Percentiles rank a stretch among this genome's conserved stretches.
Conservation (phyloP, 2,888 invertebrate species). For the Hydrotaea diabolus region DNA sequence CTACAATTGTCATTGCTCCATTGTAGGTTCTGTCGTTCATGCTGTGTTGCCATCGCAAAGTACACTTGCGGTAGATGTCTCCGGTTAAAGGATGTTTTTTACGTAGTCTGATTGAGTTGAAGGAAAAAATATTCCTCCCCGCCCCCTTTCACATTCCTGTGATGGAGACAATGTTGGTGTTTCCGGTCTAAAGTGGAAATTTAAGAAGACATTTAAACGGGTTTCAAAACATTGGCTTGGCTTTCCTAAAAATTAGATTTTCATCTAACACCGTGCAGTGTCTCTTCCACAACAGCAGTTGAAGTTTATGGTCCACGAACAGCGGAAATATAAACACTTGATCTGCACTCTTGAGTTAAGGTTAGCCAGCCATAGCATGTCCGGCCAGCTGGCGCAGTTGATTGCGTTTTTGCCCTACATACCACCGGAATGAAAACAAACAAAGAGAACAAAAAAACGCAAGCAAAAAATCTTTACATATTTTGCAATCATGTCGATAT, state of each 20-base stretch:
- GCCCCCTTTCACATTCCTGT: not conserved
- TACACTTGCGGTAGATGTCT: constrained; percentile 18
- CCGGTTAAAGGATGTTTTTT: constrained; percentile 8
- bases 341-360: no score
- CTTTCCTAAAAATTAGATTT: not conserved
- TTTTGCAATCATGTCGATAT: not conserved
- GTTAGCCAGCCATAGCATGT: not conserved
- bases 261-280: not conserved
- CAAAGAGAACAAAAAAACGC: no score
- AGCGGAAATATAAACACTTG: no score
- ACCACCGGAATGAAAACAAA: not conserved
- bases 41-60: not conserved
- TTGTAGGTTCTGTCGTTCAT: not conserved
- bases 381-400: not conserved
- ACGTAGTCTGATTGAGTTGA: not conserved
- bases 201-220: not conserved
- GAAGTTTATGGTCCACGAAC: not conserved
- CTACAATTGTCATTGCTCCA: not conserved
- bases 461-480: not conserved
- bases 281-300: not conserved
- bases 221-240: not conserved
- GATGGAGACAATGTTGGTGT: not conserved
- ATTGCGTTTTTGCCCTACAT: not conserved
- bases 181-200: not conserved
- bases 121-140: no score